Evolutionary conservation across 2,888 invertebrate genomes (phyloP), one percentile per base, ranked within the genome.

Genomic region (Eugnorisma glareosa): DNA sequence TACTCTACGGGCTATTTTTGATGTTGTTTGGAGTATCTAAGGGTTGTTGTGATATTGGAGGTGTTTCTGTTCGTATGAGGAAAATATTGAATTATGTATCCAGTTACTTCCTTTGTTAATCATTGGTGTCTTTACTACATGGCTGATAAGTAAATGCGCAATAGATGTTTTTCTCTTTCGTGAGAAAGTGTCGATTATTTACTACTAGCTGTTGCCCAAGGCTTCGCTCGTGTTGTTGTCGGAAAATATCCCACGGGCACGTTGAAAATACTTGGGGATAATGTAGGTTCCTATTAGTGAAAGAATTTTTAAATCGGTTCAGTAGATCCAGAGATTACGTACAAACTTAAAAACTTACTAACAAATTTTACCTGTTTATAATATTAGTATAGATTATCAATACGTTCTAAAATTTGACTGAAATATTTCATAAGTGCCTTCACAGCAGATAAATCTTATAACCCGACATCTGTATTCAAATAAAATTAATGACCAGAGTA

Each of bases 1-100:
- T 75, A 75, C 63, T 68, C 48, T 66, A 74, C 10, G 11, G n/a
- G n/a, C 48, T 74, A 68, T 31, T 74, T 82, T 48, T 10, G 13
- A 31, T 51, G n/a, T 72, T 69, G 35, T 63, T 64, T 68, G 67
- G 43, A 66, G 28, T 35, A 40, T 10, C 11, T 40, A 37, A 61
- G 24, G 28, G 21, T 40, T 40, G 11, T 40, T 11, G 11, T 43
- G n/a, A 57, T 48, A 67, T 67, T 67, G 10, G 28, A 54, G 5
- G 48, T 24, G 40, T 66, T 59, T 73, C 11, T 0, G 18, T 71
- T 48, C 2, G 18, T 48, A 31, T 57, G 45, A 40, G 28, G 28
- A 66, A 43, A 69, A 59, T 21, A 15, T 64, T 40, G 18, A 64
- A 64, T 15, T 13, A 40, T 40, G 31, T 24, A 63, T 63, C 0